Percentiles rank a stretch among this genome's conserved stretches.
Conservation (phyloP, 2,797 vertebrate genomes). For the Miopithecus talapoin region DNA sequence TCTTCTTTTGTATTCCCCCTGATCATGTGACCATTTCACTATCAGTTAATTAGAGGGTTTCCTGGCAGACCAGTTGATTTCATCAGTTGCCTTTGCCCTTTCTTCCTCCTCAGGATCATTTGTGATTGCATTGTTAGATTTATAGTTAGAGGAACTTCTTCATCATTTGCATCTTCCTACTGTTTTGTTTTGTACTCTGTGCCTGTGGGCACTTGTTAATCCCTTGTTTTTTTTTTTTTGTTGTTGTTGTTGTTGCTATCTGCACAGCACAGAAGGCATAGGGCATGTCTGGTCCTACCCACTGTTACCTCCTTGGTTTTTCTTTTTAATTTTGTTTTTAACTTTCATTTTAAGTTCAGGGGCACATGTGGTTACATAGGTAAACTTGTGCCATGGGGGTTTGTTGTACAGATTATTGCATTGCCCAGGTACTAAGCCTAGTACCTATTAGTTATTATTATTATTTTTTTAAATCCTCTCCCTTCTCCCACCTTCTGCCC, state of each 20-base stretch:
- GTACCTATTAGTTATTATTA: neutral
- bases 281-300: neutral
- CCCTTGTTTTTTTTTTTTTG: neutral
- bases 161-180: neutral
- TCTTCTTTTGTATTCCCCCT: neutral
- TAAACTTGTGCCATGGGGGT: neutral
- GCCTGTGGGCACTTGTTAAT: neutral
- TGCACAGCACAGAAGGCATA: neutral
- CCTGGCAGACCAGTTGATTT: slow-evolving; percentile 20
- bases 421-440: neutral
- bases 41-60: neutral
- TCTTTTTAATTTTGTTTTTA: neutral
- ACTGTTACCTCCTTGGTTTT: neutral
- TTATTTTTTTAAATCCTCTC: neutral
- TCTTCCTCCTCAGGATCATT: neutral
- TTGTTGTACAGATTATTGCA: neutral
- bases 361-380: neutral
- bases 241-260: neutral
- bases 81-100: slow-evolving; percentile 35
- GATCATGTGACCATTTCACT: neutral
- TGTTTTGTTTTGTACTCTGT: neutral
- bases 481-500: neutral
- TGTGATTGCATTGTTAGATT: neutral
- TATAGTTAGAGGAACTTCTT: neutral
- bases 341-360: neutral